Conservation (phyloP, 1,140 invertebrate species). For the Laodelphax striatellus region DNA sequence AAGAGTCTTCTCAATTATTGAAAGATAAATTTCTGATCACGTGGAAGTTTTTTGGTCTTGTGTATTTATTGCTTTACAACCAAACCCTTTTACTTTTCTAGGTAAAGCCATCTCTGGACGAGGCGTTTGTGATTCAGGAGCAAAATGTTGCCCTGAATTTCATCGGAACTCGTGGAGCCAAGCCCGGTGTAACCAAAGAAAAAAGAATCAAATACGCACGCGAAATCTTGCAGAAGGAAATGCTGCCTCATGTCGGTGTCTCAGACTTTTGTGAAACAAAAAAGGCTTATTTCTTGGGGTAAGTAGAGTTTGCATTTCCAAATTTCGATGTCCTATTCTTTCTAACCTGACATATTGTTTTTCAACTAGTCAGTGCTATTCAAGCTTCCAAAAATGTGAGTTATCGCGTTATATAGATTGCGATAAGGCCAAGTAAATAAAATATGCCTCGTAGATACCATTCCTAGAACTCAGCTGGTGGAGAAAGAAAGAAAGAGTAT, state of each 20-base stretch:
- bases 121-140: slow-evolving; percentile 98
- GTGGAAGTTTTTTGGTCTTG: background rate
- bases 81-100: slow-evolving; percentile 8
- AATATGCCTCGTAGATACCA: too few species aligned
- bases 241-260: slow-evolving; percentile 97
- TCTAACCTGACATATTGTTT: too few species aligned
- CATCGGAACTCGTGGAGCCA: slow-evolving; percentile 90
- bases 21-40: background rate
- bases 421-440: too few species aligned
- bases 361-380: too few species aligned
- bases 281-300: slow-evolving; percentile 94
- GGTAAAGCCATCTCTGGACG: slow-evolving; percentile 92
- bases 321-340: too few species aligned
- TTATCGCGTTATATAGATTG: too few species aligned
- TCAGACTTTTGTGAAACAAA: slow-evolving; percentile 99
- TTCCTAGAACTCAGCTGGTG: too few species aligned
- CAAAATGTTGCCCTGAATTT: slow-evolving; percentile 98
- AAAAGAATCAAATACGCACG: slow-evolving; percentile 97
- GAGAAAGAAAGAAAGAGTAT: too few species aligned
- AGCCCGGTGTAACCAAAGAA: slow-evolving; percentile 95
- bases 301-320: slow-evolving; percentile 15
- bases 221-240: slow-evolving; percentile 99
- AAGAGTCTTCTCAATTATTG: background rate
- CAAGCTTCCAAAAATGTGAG: too few species aligned
- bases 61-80: too few species aligned